Evolutionary conservation across 2,113 vertebrate genomes (phyloP), one percentile per base, ranked within the genome.

Genomic region (Tiliqua scincoides): DNA sequence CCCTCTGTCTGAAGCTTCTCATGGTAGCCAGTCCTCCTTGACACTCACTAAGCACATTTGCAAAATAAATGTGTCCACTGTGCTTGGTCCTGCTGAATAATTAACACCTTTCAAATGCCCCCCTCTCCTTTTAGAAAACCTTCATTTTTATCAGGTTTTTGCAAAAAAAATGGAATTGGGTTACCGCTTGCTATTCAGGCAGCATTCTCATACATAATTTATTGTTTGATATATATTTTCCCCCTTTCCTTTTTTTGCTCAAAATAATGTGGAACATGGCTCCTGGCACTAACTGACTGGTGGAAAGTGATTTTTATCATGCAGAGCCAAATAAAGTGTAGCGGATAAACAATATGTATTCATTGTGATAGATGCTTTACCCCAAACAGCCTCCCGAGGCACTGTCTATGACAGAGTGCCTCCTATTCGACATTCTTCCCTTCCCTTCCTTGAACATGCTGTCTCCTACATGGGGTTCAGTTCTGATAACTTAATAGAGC

Each of bases 271-370:
- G 52, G 76, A 83, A n/a, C 37, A 48, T 43, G 65, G 48, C 62
- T 88, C 79, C 67, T 73, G 52, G 30, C 6, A 78, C 35, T 86
- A 70, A 76, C 57, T 57, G 74, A 21, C 76, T 81, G 85, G 70
- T 80, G 76, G 82, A 88, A 84, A 79, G 76, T 75, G 77, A 68
- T 75, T 88, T 86, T 65, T 75, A 75, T 84, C 77, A 85, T 48
- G 82, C 77, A 75, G 77, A 79, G 71, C 65, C 74, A 79, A 83
- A 71, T 61, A 63, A 63, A 83, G 54, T 37, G n/a, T 52, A 71
- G 54, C 25, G 30, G 70, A 80, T 79, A 81, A 88, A 85, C 78
- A 85, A 68, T 85, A 57, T 68, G 77, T 74, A 80, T 80, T 80
- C 77, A 32, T 59, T 80, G 76, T 84, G 87, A 85, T 75, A 89